Evolutionary conservation across 2,888 invertebrate species (phyloP).

Genomic region (Invenusta paracnida): DNA sequence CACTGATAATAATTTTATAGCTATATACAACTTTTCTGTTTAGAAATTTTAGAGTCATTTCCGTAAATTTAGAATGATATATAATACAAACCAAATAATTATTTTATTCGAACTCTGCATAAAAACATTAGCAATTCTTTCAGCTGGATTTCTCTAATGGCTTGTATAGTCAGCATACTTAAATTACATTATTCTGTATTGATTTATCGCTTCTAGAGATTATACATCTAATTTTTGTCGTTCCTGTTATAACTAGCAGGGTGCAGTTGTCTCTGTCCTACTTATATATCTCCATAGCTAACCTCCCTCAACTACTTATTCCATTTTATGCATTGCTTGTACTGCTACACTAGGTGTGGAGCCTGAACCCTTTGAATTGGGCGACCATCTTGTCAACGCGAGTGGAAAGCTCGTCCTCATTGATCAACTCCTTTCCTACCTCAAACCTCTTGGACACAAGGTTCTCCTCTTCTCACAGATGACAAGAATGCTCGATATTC

Average conservation of each 20-base stretch:
- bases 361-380: slow-evolving; percentile 61
- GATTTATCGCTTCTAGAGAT: neutral
- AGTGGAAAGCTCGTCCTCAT: slow-evolving; percentile 60
- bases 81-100: too few relatives aligned
- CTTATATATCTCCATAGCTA: neutral
- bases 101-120: too few relatives aligned
- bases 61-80: too few relatives aligned
- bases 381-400: slow-evolving; percentile 61
- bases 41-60: too few relatives aligned
- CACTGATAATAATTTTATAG: too few relatives aligned
- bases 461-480: slow-evolving; percentile 62
- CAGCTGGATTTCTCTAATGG: too few relatives aligned
- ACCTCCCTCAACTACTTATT: too few relatives aligned
- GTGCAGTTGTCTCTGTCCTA: neutral
- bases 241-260: neutral
- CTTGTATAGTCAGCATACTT: too few relatives aligned
- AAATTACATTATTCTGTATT: too few relatives aligned
- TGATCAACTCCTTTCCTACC: slow-evolving; percentile 56
- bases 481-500: slow-evolving; percentile 60
- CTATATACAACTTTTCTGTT: too few relatives aligned
- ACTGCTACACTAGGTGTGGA: slow-evolving; percentile 62
- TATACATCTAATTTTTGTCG: neutral
- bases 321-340: too few relatives aligned
- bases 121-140: too few relatives aligned
- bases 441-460: slow-evolving; percentile 56